phyloP scores from a whole-genome alignment of 2,888 invertebrate species.

The Synanthedon vespiformis region DNA sequence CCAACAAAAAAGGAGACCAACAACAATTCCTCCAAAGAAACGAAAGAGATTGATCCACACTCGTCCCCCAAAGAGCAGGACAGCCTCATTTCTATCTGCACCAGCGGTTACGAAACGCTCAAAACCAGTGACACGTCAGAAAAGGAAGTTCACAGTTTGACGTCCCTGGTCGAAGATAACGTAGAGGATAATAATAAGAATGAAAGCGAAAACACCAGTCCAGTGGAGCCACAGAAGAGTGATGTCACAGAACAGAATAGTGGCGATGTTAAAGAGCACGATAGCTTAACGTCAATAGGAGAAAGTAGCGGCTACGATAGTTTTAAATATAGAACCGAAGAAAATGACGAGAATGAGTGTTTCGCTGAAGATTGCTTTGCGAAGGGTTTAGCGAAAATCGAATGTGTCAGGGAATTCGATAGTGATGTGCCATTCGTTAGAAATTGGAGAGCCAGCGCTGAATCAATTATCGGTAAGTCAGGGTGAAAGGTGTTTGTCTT shows the following conservation, averaged over 20 bases:
- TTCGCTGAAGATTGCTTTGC: constrained; percentile 55
- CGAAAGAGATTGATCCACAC: constrained; percentile 37
- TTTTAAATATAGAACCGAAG: constrained; percentile 69
- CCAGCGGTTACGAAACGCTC: constrained; percentile 54
- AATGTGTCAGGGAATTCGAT: constrained; percentile 35
- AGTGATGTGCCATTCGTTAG: constrained; percentile 31
- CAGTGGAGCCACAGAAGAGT: constrained; percentile 44
- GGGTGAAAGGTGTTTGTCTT: no score
- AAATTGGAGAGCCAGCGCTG: constrained; percentile 49
- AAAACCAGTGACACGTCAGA: constrained; percentile 41
- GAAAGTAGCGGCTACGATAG: constrained; percentile 86
- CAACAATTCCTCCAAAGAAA: constrained; percentile 41
- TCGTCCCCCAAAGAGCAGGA: constrained; percentile 42
- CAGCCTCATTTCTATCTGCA: constrained; percentile 53
- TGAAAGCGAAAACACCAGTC: constrained; percentile 73
- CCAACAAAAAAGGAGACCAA: constrained; percentile 47
- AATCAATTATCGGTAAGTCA: constrained; percentile 49
- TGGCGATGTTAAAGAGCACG: constrained; percentile 24
- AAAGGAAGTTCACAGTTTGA: constrained; percentile 45
- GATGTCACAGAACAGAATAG: constrained; percentile 22
- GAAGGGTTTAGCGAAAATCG: constrained; percentile 48
- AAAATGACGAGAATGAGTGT: constrained; percentile 41
- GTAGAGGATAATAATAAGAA: constrained; percentile 17
- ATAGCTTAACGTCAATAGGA: constrained; percentile 78
- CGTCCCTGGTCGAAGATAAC: constrained; percentile 35